A percentile compares a stretch with the other conserved stretches of the same genome.
These are phyloP conservation scores for Paramormyrops hopkinsi DNA, from an alignment of 2,797 vertebrate genomes.

Conservation along the genomic window DNA sequence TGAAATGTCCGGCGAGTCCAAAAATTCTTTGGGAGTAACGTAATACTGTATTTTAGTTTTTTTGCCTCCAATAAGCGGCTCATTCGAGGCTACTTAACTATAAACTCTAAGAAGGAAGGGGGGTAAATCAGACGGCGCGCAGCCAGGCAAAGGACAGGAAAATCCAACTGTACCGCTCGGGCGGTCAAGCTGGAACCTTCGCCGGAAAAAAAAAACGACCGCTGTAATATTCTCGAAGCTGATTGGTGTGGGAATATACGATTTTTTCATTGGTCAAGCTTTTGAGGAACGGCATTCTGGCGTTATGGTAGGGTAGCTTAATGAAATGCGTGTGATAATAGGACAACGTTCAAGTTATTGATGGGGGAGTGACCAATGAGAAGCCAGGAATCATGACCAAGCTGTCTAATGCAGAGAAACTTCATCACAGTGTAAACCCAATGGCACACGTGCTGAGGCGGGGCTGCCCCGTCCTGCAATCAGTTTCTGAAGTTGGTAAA, in stretches of 20 bases:
- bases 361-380: conserved; percentile 23
- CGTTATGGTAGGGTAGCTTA: conserved; percentile 11
- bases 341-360: neutral
- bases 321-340: neutral
- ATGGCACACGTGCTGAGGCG: conserved; percentile 28
- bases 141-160: neutral
- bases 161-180: neutral
- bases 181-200: neutral
- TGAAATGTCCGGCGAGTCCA: neutral
- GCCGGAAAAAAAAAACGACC: neutral
- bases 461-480: conserved; percentile 15
- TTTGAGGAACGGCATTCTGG: too few species aligned
- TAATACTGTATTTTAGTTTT: neutral
- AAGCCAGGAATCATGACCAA: neutral
- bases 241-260: neutral
- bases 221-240: neutral
- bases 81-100: neutral
- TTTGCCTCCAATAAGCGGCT: neutral
- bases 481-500: conserved; percentile 41
- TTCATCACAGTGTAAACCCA: conserved; percentile 17
- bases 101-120: neutral
- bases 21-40: neutral
- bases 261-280: neutral
- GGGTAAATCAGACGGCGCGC: neutral
- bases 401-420: neutral